Base-by-base conservation (phyloP, 30 jellyfish, hydroid and myxozoan species). In the Turritopsis dohrnii region DNA sequence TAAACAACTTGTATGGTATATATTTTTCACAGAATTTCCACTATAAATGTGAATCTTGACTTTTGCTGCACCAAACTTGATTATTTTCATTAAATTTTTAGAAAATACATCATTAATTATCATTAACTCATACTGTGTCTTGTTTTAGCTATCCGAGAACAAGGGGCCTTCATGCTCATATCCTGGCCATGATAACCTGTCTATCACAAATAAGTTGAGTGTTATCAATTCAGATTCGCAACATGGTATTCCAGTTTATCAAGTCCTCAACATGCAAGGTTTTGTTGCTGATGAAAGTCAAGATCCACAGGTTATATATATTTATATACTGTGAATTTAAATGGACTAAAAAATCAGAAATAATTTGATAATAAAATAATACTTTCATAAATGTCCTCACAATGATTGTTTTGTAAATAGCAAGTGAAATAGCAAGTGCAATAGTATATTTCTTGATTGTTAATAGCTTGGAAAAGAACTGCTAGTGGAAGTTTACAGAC, bases 231-330 rank as follows among this genome's bases (percentile, higher is more conserved):
- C 95, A 1, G 86, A 82, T 18, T 71, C 84, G 1, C 80, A 82
- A 66, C 92, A 90, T 66, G 95, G 95, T 7, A 86, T 90, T 16
- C 97, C 97, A 7, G 97, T 90, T 17, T 90, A 90, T 85, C 83
- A 90, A 21, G 95, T 90, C 21, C 79, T 90, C 21, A 83, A 88
- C 60, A 86, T 82, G 1, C 84, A 85, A 75, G 97, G 97, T 3
- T 77, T 66, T 20, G 80, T 90, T 21, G 65, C 85, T 29, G 90
- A 85, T 66, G 79, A 84, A 74, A 90, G 79, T 18, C 87, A 83
- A 41, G 96, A 88, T 30, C 91, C 91, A 76, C 76, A 79, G 88
- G 96, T 88, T 16, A 24, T 29, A 21, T 41, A 41, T 41, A 3
- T 41, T 41, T 41, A n/a, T n/a, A n/a, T n/a, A 3, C 65, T 24